These are phyloP conservation scores for Oryzias javanicus DNA, from an alignment of 2,113 vertebrate species.

Conservation along the genomic window DNA sequence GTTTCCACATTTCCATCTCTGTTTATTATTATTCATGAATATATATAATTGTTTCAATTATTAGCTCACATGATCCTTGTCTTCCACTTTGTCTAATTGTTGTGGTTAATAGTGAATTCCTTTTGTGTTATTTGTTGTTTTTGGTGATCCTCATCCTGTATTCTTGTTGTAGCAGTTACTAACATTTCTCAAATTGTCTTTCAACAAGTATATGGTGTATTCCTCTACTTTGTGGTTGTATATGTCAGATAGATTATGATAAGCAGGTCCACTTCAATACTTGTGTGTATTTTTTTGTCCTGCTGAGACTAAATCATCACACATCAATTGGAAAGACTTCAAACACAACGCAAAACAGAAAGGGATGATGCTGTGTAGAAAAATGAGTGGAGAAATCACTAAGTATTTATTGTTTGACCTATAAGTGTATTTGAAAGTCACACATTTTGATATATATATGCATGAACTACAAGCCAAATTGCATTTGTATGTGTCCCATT, in stretches of 20 bases:
- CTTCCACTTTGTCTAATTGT: no score
- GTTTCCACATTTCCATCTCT: no score
- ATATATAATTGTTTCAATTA: no score
- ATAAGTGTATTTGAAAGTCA: neutral
- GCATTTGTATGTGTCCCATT: conserved; percentile 15
- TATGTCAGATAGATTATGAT: conserved; percentile 4
- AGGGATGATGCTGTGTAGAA: conserved; percentile 32
- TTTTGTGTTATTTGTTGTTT: no score
- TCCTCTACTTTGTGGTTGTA: conserved; percentile 2
- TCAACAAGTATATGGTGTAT: no score
- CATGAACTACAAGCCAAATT: neutral
- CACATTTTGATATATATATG: neutral
- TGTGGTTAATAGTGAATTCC: no score
- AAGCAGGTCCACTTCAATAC: conserved; percentile 73
- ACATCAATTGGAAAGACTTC: conserved; percentile 81
- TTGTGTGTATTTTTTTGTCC: conserved; percentile 56
- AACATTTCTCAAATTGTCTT: no score
- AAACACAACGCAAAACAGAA: conserved; percentile 77
- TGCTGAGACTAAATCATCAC: conserved; percentile 69
- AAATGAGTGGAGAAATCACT: neutral
- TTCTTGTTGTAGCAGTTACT: no score
- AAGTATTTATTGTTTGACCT: neutral
- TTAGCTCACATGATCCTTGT: no score
- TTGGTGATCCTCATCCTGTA: no score
- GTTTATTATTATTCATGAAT: no score